Percentiles rank a stretch among this genome's conserved stretches.
Evolutionary conservation across 2,888 invertebrate species (phyloP).

Genomic region (Rhaphigaster nebulosa): DNA sequence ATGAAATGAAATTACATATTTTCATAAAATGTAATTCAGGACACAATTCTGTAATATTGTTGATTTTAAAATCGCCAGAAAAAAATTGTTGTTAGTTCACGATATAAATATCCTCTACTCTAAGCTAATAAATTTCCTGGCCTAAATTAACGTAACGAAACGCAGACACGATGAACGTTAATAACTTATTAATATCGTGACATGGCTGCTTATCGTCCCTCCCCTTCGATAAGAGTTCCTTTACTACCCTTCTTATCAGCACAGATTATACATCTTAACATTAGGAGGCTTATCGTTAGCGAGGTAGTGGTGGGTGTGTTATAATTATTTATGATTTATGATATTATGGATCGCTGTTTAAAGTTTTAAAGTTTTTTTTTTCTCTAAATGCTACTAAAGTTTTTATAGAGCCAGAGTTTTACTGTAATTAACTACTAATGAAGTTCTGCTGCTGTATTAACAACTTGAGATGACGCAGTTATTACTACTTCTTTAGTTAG

Average conservation of each 20-base stretch:
- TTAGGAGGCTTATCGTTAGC: neutral
- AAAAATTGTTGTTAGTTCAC: too few species aligned
- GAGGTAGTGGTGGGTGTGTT: neutral
- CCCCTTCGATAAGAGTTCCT: neutral
- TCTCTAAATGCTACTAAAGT: neutral
- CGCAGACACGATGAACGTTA: neutral
- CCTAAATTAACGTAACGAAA: neutral
- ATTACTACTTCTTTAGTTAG: too few species aligned
- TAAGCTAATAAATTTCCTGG: neutral
- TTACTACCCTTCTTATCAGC: neutral
- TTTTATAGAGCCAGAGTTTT: neutral
- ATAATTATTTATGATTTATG: slow-evolving; percentile 14
- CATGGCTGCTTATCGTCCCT: neutral
- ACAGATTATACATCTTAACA: neutral
- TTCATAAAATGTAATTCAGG: too few species aligned
- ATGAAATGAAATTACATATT: too few species aligned
- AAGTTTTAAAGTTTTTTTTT: neutral
- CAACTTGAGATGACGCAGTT: too few species aligned
- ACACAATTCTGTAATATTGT: too few species aligned
- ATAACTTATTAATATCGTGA: slow-evolving; percentile 27
- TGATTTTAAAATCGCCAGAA: too few species aligned
- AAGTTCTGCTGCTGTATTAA: too few species aligned
- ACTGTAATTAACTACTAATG: neutral
- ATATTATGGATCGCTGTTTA: neutral
- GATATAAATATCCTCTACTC: too few species aligned